phyloP scores from a whole-genome alignment of 2,113 vertebrate genomes.

The Zapus hudsonius region DNA sequence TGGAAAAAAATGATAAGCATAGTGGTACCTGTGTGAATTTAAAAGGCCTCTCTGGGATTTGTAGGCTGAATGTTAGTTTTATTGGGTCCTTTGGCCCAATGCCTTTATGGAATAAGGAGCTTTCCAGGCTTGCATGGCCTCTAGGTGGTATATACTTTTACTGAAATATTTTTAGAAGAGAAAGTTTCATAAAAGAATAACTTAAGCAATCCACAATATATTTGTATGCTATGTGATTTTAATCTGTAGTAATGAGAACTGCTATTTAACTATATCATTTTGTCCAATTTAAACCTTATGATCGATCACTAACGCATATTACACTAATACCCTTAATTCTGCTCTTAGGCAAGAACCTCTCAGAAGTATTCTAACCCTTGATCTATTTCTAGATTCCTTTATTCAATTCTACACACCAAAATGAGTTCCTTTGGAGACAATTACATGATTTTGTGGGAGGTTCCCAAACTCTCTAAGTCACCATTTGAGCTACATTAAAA shows the following conservation, averaged over 20 bases:
- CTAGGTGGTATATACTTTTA: background rate
- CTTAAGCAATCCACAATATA: background rate
- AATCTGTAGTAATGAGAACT: background rate
- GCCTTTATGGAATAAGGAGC: background rate
- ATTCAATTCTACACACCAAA: background rate
- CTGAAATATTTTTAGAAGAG: background rate
- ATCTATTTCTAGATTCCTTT: background rate
- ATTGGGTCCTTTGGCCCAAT: background rate
- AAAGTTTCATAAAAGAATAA: too few relatives aligned
- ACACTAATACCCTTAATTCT: background rate
- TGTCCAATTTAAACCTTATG: background rate
- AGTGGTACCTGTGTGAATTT: background rate
- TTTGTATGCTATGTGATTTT: conserved; percentile 15
- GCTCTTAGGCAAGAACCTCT: background rate
- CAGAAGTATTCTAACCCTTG: background rate
- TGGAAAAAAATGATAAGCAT: background rate
- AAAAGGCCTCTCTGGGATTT: background rate
- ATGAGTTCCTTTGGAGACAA: background rate
- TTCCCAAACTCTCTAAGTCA: background rate
- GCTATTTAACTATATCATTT: background rate
- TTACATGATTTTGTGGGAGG: background rate
- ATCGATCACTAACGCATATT: background rate
- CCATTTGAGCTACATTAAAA: background rate
- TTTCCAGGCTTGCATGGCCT: background rate
- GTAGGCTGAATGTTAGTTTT: background rate